Base-by-base conservation (phyloP, 2,113 vertebrate species). In the Nothobranchius furzeri region DNA sequence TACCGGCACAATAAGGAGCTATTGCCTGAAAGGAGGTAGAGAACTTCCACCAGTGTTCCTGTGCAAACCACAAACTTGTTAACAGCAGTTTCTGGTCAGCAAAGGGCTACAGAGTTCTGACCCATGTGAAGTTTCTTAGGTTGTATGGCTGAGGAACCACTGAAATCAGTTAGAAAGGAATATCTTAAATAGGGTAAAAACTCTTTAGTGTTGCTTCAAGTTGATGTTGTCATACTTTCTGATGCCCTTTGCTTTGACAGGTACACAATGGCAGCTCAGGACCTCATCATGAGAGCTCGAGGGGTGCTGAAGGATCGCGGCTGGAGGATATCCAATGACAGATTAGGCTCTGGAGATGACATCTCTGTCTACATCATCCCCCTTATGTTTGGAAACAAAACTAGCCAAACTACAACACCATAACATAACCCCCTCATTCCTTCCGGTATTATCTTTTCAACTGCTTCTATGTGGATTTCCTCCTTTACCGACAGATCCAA, bases 361-460 rank as follows among this genome's bases (percentile, higher is more conserved):
- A 99, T 99, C 85, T 96, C 98, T 0, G 96, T 98, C 83, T 99
- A 95, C 58, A 95, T 99, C 89, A 97, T 99, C 79, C 96, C 96
- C 50, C 90, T 99, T 75, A 91, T 95, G 91, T 93, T 95, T 0
- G 95, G 95, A 45, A 97, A 95, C 90, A 94, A 89, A 92, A 90
- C 2, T 96, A 91, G 81, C 57, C 30, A 3, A 60, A 45, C 54
- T 1, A 8, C 13, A 2, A 25, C 47, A 49, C 48, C 14, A 10
- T 68, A 58, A 30, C 55, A 5, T 37, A 45, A 62, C 25, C 68
- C 61, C 60, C 43, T 53, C 60, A 7, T 57, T 65, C 55, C 62
- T 0, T 60, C 30, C 50, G 7, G 42, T 66, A 58, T 73, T 75
- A 37, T 68, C 57, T 65, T 65, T 70, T 7, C 36, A 87, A 80